Conservation (phyloP, 92 coral and sea anemone genomes). For the Virgularia gustaviana region DNA sequence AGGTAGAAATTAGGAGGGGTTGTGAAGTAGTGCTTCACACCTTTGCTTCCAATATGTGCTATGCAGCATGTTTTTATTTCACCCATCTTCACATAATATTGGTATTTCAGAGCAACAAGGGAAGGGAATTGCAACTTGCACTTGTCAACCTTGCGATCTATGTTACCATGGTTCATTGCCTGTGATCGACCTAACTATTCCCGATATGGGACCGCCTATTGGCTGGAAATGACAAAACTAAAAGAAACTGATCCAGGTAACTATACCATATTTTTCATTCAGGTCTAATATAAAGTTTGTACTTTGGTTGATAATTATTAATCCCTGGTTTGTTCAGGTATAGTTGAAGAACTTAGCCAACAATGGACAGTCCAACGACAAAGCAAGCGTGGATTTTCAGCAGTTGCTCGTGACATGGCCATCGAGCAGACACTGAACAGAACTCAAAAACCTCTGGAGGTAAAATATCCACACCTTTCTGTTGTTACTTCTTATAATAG, state of each 20-base stretch:
- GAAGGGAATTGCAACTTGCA: slow-evolving; percentile 34
- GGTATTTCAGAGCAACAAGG: slow-evolving; percentile 40
- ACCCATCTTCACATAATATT: neutral
- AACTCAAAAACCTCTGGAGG: slow-evolving; percentile 11
- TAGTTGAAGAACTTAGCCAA: slow-evolving; percentile 6
- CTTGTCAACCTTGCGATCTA: slow-evolving; percentile 26
- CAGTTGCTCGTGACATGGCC: slow-evolving; percentile 17
- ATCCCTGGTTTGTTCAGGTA: neutral
- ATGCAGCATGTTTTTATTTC: neutral
- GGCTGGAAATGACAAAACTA: slow-evolving; percentile 43
- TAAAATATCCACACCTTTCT: neutral
- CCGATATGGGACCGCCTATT: slow-evolving; percentile 41
- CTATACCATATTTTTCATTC: neutral
- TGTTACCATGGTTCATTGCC: slow-evolving; percentile 48
- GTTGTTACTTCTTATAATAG: too few relatives aligned
- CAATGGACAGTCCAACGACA: slow-evolving; percentile 19
- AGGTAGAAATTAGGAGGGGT: slow-evolving; percentile 4
- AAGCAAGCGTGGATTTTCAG: neutral
- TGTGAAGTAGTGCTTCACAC: neutral
- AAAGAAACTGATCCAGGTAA: slow-evolving; percentile 49
- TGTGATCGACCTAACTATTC: slow-evolving; percentile 41
- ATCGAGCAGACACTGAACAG: slow-evolving; percentile 10
- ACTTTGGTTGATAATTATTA: neutral
- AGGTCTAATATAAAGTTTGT: too few relatives aligned
- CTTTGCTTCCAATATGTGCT: neutral